These are phyloP conservation scores for Theretra japonica DNA, from an alignment of 2,888 invertebrate genomes.

Conservation along the genomic window DNA sequence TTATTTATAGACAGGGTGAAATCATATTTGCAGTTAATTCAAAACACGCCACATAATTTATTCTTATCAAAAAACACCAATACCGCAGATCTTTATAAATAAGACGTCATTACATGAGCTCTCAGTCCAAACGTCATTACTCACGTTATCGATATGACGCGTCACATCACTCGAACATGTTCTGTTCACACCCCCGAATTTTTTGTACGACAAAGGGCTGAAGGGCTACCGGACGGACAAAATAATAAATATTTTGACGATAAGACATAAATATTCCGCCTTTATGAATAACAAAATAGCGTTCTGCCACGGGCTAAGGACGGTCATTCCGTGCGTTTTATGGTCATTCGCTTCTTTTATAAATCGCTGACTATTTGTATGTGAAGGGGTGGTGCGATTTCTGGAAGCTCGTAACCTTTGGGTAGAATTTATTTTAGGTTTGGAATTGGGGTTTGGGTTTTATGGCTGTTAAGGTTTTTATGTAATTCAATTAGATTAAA, in stretches of 20 bases:
- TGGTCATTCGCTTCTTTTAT: conserved; percentile 74
- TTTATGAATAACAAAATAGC: conserved; percentile 83
- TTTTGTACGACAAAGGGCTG: conserved; percentile 78
- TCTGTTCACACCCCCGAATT: conserved; percentile 78
- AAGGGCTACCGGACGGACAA: conserved; percentile 75
- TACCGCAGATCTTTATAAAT: not conserved
- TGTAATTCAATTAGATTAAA: not conserved
- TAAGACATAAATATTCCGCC: conserved; percentile 82
- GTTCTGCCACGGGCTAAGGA: conserved; percentile 70
- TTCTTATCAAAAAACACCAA: not conserved
- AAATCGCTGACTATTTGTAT: conserved; percentile 79
- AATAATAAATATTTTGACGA: conserved; percentile 85
- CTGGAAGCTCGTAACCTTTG: conserved; percentile 21
- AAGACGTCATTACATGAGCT: not conserved
- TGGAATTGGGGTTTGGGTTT: conserved; percentile 12
- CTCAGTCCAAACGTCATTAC: conserved; percentile 40
- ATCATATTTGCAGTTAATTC: too few relatives aligned
- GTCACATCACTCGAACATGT: conserved; percentile 54
- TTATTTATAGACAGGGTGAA: too few relatives aligned
- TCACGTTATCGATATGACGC: conserved; percentile 8
- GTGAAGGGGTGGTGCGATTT: conserved; percentile 37
- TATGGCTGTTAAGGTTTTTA: not conserved
- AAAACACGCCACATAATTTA: too few relatives aligned
- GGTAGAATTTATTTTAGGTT: conserved; percentile 10
- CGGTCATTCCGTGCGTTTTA: conserved; percentile 76